Conservation (phyloP, 2,888 invertebrate genomes). For the Pheosia gnoma region DNA sequence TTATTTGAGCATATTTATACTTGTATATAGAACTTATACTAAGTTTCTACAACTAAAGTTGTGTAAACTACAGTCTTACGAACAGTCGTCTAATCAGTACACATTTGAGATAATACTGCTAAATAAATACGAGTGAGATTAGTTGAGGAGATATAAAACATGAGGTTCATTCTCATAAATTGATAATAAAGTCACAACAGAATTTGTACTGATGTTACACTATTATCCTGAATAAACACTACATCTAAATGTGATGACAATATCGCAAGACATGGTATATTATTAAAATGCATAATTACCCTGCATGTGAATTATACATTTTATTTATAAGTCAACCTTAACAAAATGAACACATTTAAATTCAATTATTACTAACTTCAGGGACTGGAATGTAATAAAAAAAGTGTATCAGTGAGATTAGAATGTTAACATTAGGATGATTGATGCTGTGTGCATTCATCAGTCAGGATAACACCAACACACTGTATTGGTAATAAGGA, state of each 20-base stretch:
- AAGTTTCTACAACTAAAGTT: constrained; percentile 28
- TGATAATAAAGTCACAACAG: too few species aligned
- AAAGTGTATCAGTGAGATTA: constrained; percentile 1
- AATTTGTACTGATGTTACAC: too few species aligned
- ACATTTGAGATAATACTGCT: constrained; percentile 14
- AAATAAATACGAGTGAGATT: constrained; percentile 8
- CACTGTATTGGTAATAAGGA: background rate
- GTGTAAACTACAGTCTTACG: constrained; percentile 31
- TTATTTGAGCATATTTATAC: constrained; percentile 44
- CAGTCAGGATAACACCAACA: background rate
- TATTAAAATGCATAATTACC: too few species aligned
- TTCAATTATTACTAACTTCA: background rate
- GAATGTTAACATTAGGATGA: background rate
- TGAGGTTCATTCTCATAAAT: background rate
- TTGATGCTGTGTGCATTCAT: background rate
- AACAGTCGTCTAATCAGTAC: constrained; percentile 17
- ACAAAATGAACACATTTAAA: too few species aligned
- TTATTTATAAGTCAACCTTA: too few species aligned
- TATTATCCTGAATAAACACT: too few species aligned
- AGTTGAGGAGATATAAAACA: background rate
- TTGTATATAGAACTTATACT: constrained; percentile 26
- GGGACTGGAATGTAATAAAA: background rate
- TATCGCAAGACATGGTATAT: too few species aligned
- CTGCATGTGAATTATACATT: too few species aligned
- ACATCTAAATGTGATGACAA: too few species aligned